Percentiles rank a stretch among this genome's conserved stretches.
phyloP scores from a whole-genome alignment of 2,797 vertebrate genomes.

The Pangasius mekongensis region DNA sequence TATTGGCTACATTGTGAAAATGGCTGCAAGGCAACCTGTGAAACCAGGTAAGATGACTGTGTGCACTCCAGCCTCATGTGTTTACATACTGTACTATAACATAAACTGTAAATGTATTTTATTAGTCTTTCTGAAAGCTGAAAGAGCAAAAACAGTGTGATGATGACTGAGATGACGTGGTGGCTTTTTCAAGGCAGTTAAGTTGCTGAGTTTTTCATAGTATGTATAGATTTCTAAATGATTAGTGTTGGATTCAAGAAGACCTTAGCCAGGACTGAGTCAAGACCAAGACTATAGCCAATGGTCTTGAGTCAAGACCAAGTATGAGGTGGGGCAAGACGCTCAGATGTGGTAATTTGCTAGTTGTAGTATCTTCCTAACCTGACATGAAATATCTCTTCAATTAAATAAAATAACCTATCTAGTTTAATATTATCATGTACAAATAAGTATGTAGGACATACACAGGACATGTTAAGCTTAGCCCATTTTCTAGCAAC shows the following conservation, averaged over 20 bases:
- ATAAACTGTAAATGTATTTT: background rate
- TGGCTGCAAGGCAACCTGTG: conserved; percentile 35
- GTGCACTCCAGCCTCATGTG: background rate
- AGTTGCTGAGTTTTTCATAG: background rate
- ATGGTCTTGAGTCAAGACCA: background rate
- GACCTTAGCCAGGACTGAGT: no score
- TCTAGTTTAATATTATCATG: no score
- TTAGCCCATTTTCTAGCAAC: background rate
- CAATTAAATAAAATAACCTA: no score
- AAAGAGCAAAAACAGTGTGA: no score
- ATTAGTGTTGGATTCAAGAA: background rate
- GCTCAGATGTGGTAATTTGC: no score
- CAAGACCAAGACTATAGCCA: background rate
- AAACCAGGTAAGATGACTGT: conserved; percentile 31
- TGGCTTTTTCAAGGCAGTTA: background rate
- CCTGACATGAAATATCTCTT: no score
- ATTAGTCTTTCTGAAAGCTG: background rate
- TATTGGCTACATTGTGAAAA: conserved; percentile 33
- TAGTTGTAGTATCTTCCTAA: no score
- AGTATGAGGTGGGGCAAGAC: no score
- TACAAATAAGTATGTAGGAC: background rate
- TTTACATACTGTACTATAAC: background rate
- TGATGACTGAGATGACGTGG: background rate
- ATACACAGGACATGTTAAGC: no score
- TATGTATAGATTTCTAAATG: background rate